Base-by-base conservation (phyloP, 1,140 invertebrate genomes). In the Colletes gigas region DNA sequence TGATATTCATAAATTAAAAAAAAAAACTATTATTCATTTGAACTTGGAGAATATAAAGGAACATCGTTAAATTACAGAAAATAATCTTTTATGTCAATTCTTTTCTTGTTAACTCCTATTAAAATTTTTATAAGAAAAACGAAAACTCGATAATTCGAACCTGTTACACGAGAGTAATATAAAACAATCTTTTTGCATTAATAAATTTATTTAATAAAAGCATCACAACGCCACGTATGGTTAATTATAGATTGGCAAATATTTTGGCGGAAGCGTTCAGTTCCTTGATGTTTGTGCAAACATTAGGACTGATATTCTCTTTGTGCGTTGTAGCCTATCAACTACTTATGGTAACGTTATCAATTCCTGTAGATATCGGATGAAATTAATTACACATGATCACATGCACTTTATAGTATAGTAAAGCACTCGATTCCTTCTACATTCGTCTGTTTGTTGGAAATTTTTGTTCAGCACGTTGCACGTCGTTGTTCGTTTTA, bases 211-310 rank as follows among this genome's bases (percentile, higher is more conserved):
- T 44, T 44, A 9, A 7, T 44, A 9, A 6, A 44, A 44, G 44
- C 5, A 44, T 44, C 8, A 44, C 44, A 44, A 44, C 8, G 8
- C 44, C 8, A 0, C 14, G 17, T 71, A n/a, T 39, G 50, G 41
- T 79, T 54, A 3, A 55, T 82, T 82, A 8, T 30, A 85, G 83
- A 68, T 55, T 85, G 69, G 68, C 83, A 10, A 44, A 8, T 7
- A 69, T 69, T 50, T 81, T 85, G 21, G 63, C 67, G 8, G 19
- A 83, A 17, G 17, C 83, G 0, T 85, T 83, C 19, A 85, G 83
- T 68, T 73, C 77, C 6, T 21, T 85, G 0, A 80, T 85, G 83
- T 83, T 85, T 44, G 65, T 85, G 15, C 83, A 85, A 15, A 85
- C 83, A 0, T 14, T 85, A 52, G 83, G 83, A 55, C 55, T 85